Percentiles rank a stretch among this genome's conserved stretches.
phyloP scores from a whole-genome alignment of 2,888 invertebrate genomes.

The Icerya purchasi region DNA sequence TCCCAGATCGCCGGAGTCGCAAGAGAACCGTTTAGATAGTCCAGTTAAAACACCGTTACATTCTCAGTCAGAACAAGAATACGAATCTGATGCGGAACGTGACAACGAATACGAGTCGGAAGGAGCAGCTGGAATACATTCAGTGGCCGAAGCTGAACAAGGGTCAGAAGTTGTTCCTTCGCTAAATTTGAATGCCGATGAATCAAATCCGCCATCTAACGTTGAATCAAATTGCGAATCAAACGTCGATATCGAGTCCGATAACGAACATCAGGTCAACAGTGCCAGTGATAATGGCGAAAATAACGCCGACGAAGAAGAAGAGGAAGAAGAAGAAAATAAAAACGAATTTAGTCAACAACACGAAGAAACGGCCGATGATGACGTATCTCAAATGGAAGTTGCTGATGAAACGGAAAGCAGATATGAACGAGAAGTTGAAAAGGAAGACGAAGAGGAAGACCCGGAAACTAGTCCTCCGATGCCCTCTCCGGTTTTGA shows the following conservation, averaged over 20 bases:
- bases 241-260: conserved; percentile 1
- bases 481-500: conserved; percentile 14
- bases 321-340: conserved; percentile 4
- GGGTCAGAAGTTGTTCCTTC: background rate
- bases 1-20: conserved; percentile 1
- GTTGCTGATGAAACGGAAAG: background rate
- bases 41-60: background rate
- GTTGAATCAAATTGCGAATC: background rate
- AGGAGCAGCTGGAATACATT: background rate
- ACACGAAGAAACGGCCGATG: background rate
- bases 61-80: background rate
- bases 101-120: background rate
- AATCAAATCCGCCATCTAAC: background rate
- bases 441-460: conserved; percentile 7
- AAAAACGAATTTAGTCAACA: background rate
- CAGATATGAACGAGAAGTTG: background rate
- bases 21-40: background rate
- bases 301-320: conserved; percentile 10
- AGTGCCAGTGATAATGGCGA: conserved; percentile 7
- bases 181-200: background rate
- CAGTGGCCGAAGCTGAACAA: background rate
- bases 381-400: background rate
- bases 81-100: background rate
- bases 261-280: conserved; percentile 6
- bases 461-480: conserved; percentile 10